A percentile compares a stretch with the other conserved stretches of the same genome.
These are phyloP conservation scores for Scaptomyza hsui DNA, from an alignment of 1,140 invertebrate species.

Conservation along the genomic window DNA sequence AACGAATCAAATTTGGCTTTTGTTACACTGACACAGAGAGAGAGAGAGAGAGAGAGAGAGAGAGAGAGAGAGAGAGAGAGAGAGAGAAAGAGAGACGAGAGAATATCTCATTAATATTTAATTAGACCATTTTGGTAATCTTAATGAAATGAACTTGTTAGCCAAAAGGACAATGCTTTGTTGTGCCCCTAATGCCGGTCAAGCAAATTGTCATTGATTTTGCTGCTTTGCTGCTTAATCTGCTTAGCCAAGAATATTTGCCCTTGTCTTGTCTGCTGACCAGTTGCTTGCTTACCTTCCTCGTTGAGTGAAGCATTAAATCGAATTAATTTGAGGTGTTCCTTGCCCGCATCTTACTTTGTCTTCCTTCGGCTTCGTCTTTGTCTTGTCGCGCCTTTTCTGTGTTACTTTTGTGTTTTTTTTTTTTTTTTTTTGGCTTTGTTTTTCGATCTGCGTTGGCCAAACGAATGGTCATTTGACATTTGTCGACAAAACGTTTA, in stretches of 20 bases:
- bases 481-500: slow-evolving; percentile 82
- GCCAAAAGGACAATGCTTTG: slow-evolving; percentile 45
- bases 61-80: too few relatives aligned
- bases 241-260: slow-evolving; percentile 39
- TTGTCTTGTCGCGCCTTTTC: slow-evolving; percentile 43
- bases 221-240: slow-evolving; percentile 73
- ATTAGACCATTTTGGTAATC: slow-evolving; percentile 68
- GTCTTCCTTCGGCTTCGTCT: slow-evolving; percentile 2
- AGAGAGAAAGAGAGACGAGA: too few relatives aligned
- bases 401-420: slow-evolving; percentile 30
- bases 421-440: neutral
- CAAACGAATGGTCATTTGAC: slow-evolving; percentile 71
- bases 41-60: slow-evolving; percentile 3
- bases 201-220: slow-evolving; percentile 73
- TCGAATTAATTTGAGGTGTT: slow-evolving; percentile 75
- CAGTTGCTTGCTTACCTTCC: slow-evolving; percentile 32
- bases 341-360: slow-evolving; percentile 15
- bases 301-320: slow-evolving; percentile 61
- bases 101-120: slow-evolving; percentile 77
- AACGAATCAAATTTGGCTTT: slow-evolving; percentile 14
- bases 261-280: slow-evolving; percentile 7
- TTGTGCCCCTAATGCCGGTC: slow-evolving; percentile 51
- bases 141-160: slow-evolving; percentile 73
- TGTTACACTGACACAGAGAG: slow-evolving; percentile 16
- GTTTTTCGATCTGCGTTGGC: slow-evolving; percentile 17